Evolutionary conservation across 2,888 invertebrate species (phyloP), one percentile per base, ranked within the genome.

Genomic region (Microctonus brassicae): DNA sequence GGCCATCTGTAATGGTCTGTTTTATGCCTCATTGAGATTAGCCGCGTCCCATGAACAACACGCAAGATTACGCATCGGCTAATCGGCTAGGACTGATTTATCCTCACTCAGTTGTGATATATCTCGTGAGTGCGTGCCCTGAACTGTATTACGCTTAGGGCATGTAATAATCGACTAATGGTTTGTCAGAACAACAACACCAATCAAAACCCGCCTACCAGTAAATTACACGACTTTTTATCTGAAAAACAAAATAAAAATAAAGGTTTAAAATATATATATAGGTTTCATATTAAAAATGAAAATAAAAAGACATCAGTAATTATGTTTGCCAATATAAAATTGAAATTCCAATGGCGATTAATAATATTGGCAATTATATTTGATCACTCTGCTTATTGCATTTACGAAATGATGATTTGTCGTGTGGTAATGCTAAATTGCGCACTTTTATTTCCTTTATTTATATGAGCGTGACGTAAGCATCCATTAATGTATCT

Each of bases 1-100:
- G 84, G 87, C 87, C 87, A 87, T 87, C 84, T 87, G 86, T 86
- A 86, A 85, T 84, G 78, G 78, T 72, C 82, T 86, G 85, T 84
- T 86, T 84, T 82, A 86, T 85, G 80, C 80, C 78, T 82, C 81
- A 84, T 84, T 81, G 80, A 85, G 85, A 86, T 87, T 81, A 81
- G 65, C 75, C 78, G 79, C 76, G 79, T 70, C 76, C 75, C 77
- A 75, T 47, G 53, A 33, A 78, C 75, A 77, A 72, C 76, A 75
- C 79, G 77, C 78, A 75, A 77, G 82, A 82, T 79, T 81, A 78
- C 76, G 73, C 71, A 33, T 55, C 63, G 55, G 57, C 61, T 69
- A 67, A 73, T 72, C 64, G 57, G 26, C 20, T 33, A 55, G 53
- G 47, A 65, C 53, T 73, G 64, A 76, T 73, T 73, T 73, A 72